Evolutionary conservation across 2,888 invertebrate genomes (phyloP).

Genomic region (Dioctria linearis): DNA sequence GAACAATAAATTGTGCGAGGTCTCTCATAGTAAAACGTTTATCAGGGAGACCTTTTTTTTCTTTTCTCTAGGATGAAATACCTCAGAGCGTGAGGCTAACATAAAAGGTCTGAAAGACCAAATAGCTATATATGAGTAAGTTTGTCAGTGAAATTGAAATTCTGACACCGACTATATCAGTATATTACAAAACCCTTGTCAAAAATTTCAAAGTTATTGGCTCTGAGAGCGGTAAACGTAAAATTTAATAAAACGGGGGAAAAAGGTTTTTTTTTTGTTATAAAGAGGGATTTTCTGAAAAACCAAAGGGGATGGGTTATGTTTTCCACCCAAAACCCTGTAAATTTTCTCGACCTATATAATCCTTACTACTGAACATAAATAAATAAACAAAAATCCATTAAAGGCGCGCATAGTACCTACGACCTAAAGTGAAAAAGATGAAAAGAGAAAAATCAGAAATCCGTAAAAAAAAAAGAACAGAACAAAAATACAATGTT

Average conservation of each 20-base stretch:
- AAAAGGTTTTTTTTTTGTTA: neutral
- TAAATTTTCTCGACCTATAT: neutral
- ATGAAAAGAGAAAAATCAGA: neutral
- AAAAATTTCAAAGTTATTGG: slow-evolving; percentile 4
- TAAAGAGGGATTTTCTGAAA: too few species aligned
- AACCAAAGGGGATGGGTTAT: too few species aligned
- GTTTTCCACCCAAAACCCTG: neutral
- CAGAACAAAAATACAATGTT: neutral
- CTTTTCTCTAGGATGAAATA: neutral
- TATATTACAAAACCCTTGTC: slow-evolving; percentile 18
- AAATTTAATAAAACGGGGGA: slow-evolving; percentile 27
- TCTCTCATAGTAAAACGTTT: too few species aligned
- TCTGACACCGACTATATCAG: neutral
- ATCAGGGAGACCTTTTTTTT: too few species aligned
- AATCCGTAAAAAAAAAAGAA: neutral
- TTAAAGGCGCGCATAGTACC: too few species aligned
- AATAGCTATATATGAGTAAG: neutral
- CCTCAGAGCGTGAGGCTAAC: neutral
- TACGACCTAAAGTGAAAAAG: neutral
- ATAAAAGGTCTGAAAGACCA: neutral
- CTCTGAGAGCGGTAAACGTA: neutral
- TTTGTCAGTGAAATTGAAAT: neutral
- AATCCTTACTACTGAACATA: neutral
- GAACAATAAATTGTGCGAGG: too few species aligned
- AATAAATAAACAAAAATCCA: neutral